Conservation (phyloP, 1,140 invertebrate species). For the Phenacoccus solenopsis region DNA sequence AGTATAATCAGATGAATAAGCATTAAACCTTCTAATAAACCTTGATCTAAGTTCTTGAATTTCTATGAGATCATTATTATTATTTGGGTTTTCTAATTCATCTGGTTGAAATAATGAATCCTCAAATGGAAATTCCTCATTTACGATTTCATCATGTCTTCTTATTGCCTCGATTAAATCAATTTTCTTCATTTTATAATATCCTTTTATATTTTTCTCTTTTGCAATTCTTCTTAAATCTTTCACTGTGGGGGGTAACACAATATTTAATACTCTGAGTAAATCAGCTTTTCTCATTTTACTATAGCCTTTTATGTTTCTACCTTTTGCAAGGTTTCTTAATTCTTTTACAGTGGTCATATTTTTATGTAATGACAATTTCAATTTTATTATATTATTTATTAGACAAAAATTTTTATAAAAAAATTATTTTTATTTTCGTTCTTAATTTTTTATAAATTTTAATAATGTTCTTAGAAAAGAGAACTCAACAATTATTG, state of each 20-base stretch:
- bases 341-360: conserved; percentile 6
- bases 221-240: conserved; percentile 9
- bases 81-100: background rate
- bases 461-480: too few relatives aligned
- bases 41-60: background rate
- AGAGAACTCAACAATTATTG: too few relatives aligned
- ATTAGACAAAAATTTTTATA: conserved; percentile 14
- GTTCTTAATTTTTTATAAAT: background rate
- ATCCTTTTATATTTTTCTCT: conserved; percentile 16
- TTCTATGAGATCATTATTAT: background rate
- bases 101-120: conserved; percentile 14
- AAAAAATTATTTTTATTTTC: background rate
- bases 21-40: conserved; percentile 8
- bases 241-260: background rate
- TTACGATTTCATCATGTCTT: background rate
- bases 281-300: conserved; percentile 10
- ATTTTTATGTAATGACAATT: background rate
- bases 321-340: background rate
- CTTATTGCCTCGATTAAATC: conserved; percentile 5
- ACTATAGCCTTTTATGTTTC: conserved; percentile 4
- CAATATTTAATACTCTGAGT: conserved; percentile 7
- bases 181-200: conserved; percentile 19
- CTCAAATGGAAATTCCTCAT: background rate
- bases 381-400: conserved; percentile 11
- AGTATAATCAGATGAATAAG: background rate